These are phyloP conservation scores for Anguilla japonica DNA, from an alignment of 2,113 vertebrate species.

Conservation along the genomic window DNA sequence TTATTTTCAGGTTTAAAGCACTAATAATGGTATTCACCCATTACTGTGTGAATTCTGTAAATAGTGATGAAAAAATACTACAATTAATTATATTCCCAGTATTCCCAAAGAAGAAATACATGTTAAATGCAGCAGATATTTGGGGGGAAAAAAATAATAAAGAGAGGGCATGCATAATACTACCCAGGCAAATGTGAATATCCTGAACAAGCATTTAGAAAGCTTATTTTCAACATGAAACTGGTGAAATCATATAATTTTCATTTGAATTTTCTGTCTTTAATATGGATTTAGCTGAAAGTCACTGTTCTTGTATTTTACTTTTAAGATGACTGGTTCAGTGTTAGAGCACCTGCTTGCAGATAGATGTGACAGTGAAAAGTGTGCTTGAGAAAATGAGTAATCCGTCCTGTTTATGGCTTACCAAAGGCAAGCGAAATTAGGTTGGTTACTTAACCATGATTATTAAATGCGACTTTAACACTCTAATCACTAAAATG, in stretches of 20 bases:
- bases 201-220: not conserved
- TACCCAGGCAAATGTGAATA: too few relatives aligned
- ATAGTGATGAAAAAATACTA: not conserved
- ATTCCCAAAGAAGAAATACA: not conserved
- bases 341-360: conserved; percentile 29
- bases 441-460: conserved; percentile 36
- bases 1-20: not conserved
- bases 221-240: not conserved
- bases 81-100: not conserved
- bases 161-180: not conserved
- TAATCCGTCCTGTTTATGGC: conserved; percentile 28
- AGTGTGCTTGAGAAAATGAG: conserved; percentile 35
- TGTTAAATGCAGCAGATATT: not conserved
- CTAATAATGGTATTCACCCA: not conserved
- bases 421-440: conserved; percentile 29
- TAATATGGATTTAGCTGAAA: not conserved
- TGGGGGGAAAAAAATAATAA: not conserved
- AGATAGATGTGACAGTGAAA: conserved; percentile 40
- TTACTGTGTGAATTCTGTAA: not conserved
- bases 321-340: not conserved
- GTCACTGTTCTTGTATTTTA: not conserved
- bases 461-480: conserved; percentile 44
- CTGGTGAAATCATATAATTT: not conserved
- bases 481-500: conserved; percentile 38
- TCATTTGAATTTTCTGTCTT: not conserved